phyloP scores from a whole-genome alignment of 2,113 vertebrate species.

The Grammomys dolichurus region DNA sequence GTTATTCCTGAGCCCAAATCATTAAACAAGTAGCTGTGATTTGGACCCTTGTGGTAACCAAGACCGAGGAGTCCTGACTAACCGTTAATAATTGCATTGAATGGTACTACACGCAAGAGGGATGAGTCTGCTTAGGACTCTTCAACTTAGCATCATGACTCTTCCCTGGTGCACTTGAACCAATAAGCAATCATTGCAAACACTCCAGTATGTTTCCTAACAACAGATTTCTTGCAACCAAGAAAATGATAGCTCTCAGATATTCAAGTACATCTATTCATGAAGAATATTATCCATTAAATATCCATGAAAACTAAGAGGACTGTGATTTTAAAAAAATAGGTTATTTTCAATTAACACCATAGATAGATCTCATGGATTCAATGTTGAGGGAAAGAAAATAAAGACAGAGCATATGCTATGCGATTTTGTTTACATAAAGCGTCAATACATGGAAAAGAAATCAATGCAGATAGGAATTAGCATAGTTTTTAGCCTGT shows the following conservation, averaged over 20 bases:
- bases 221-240: neutral
- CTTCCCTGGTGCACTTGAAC: neutral
- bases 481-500: neutral
- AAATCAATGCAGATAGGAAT: neutral
- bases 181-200: neutral
- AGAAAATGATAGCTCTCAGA: slow-evolving; percentile 16
- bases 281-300: neutral
- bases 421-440: neutral
- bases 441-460: neutral
- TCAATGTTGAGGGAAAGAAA: neutral
- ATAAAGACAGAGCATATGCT: neutral
- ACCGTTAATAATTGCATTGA: neutral
- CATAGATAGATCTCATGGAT: neutral
- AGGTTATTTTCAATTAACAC: neutral
- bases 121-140: too few species aligned
- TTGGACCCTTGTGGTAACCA: neutral
- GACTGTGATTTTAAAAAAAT: neutral
- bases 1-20: neutral
- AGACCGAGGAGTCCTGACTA: neutral
- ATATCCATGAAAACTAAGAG: neutral
- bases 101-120: neutral
- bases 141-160: neutral
- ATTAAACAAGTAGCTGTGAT: neutral
- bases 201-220: neutral
- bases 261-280: neutral